A percentile compares a stretch with the other conserved stretches of the same genome.
Conservation (phyloP, 2,888 invertebrate species). For the Pristionchus exspectatus region DNA sequence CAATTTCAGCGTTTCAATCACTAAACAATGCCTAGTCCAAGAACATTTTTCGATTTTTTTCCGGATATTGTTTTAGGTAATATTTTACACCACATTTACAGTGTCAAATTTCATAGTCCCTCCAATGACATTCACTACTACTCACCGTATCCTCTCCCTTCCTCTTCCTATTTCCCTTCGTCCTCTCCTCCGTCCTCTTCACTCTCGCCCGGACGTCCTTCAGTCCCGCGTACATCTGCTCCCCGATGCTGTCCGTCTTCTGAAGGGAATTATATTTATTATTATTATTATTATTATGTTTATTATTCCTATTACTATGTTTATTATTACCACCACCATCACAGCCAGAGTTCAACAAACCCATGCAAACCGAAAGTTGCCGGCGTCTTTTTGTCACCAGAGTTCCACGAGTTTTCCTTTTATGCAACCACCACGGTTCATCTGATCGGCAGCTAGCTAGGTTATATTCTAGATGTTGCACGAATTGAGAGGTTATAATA, state of each 20-base stretch:
- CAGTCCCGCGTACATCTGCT: constrained; percentile 10
- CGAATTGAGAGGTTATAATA: no score
- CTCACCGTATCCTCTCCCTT: constrained; percentile 24
- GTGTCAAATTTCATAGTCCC: no score
- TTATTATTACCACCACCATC: background rate
- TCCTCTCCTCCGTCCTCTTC: constrained; percentile 26
- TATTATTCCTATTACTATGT: background rate
- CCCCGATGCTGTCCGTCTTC: constrained; percentile 52
- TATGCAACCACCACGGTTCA: no score
- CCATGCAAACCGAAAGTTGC: background rate
- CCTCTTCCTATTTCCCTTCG: constrained; percentile 34
- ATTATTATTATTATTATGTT: background rate
- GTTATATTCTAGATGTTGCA: no score
- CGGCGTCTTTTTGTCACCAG: background rate
- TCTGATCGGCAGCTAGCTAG: no score
- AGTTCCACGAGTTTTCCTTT: no score
- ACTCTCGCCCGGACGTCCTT: background rate
- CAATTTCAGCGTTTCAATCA: background rate
- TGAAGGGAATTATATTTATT: background rate
- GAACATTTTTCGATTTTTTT: background rate
- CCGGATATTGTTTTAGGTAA: no score
- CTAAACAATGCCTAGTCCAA: background rate
- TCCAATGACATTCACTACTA: background rate
- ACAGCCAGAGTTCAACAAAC: background rate
- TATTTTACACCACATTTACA: no score